Base-by-base conservation (phyloP, 2,888 invertebrate genomes). In the Choristoneura rosaceana region DNA sequence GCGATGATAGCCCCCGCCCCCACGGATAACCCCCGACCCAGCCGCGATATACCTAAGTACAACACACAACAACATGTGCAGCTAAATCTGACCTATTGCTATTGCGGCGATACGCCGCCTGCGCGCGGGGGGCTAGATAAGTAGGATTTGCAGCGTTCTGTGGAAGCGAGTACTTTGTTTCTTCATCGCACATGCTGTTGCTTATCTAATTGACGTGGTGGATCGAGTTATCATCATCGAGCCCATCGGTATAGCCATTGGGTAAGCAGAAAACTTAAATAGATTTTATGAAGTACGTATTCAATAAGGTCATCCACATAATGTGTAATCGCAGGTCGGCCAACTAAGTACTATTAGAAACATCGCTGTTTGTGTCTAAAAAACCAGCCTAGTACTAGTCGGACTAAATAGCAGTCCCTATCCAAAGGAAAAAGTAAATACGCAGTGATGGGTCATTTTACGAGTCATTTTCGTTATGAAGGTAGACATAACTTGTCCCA, bases 1-100 rank as follows among this genome's bases (percentile, higher is more conserved):
- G 14, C 62, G 62, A 62, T 62, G 62, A 62, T 62, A 62, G 8
- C 62, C 62, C n/a, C 45, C 25, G 38, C 38, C 38, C 38, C 38
- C 38, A 7, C 61, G 25, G 10, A 45, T 45, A 45, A 62, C 45
- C 62, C 62, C 45, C 45, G 25, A 25, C 55, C 55, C 41, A 3
- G 12, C 43, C 55, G 12, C 55, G 25, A 25, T 7, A 25, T 45
- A 41, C 15, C 17, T 43, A 12, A 17, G 45, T 14, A 25, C 45
- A 25, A 62, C 45, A 45, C 7, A 25, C 45, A 25, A 62, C 45
- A 45, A 62, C 43, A 45, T 45, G 43, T 59, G 59, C 59, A 59
- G 59, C 25, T 14, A 45, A 61, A 41, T 61, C 25, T 59, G 62
- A 14, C 43, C 43, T 45, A 45, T 45, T 25, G 62, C 14, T 25